Evolutionary conservation across 2,113 vertebrate genomes (phyloP).

Genomic region (Cacatua alba): DNA sequence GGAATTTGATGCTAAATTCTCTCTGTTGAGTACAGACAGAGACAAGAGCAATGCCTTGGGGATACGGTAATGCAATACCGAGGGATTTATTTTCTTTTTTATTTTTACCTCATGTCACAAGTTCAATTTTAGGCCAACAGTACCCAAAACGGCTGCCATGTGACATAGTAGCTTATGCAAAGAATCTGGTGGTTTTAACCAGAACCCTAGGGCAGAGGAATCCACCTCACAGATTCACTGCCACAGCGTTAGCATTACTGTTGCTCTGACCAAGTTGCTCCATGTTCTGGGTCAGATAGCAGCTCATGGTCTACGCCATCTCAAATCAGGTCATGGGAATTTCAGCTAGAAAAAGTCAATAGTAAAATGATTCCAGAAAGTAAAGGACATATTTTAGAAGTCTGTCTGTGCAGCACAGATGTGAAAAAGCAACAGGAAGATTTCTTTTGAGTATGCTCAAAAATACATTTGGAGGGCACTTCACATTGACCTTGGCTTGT

Average conservation of each 20-base stretch:
- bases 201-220: neutral
- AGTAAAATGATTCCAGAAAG: neutral
- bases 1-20: constrained; percentile 29
- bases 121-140: constrained; percentile 61
- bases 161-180: neutral
- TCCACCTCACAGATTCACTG: neutral
- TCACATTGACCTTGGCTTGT: neutral
- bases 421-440: neutral
- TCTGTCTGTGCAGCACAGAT: neutral
- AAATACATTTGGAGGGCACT: neutral
- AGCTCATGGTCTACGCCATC: neutral
- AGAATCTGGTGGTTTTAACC: neutral
- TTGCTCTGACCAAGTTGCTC: neutral
- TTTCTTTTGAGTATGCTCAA: neutral
- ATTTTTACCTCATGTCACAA: constrained; percentile 61
- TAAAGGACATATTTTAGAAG: neutral
- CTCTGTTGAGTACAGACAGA: neutral
- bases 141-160: constrained; percentile 17
- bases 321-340: neutral
- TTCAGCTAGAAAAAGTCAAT: neutral
- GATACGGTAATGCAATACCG: constrained; percentile 35
- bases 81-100: constrained; percentile 56
- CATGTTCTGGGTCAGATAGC: rapidly evolving
- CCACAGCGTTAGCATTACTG: rapidly evolving
- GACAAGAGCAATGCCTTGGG: neutral